Evolutionary conservation across 2,797 vertebrate species (phyloP), one percentile per base, ranked within the genome.

Genomic region (Spondyliosoma cantharus): DNA sequence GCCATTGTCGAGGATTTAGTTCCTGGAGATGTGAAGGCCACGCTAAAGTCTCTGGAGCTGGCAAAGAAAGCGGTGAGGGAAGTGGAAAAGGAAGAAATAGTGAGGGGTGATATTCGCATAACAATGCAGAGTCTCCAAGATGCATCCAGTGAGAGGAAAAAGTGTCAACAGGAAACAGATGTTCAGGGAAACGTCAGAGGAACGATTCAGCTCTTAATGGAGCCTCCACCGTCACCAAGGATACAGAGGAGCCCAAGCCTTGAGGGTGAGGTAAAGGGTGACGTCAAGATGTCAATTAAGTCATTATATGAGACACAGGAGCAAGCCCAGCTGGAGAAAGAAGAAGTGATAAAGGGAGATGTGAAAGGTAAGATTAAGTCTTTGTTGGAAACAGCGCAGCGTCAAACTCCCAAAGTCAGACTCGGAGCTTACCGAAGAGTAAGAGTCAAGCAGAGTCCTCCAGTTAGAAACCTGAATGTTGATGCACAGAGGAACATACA

Each of bases 31-130:
- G 95, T 98, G 72, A 95, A 96, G 83, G 94, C 94, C 80, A 95
- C 95, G 4, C 84, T 97, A 77, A 96, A 93, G 91, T 96, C 94
- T 61, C 90, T 98, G 69, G 94, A 96, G 92, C 90, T 95, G 90
- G 95, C 94, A 79, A 95, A 95, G 77, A 76, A 87, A 80, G 80
- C 86, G 25, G 93, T 96, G 71, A 96, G 86, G 88, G 93, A 93
- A 46, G 76, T 95, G 32, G 93, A 95, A 82, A 97, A 95, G 89
- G 95, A 95, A 81, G 90, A 93, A 86, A 89, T 95, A 81, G 85
- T 95, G 43, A 95, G 83, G 82, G 94, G 95, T 13, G 90, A 96
- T 71, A 91, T 94, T 88, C 91, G 95, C 65, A 86, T 80, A 25
- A 91, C 93, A 53, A 89, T 91, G 92, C 94, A 94, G 84, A 93